A percentile compares a stretch with the other conserved stretches of the same genome.
Evolutionary conservation across 2,888 invertebrate genomes (phyloP).

Genomic region (Leptogaster cylindrica): DNA sequence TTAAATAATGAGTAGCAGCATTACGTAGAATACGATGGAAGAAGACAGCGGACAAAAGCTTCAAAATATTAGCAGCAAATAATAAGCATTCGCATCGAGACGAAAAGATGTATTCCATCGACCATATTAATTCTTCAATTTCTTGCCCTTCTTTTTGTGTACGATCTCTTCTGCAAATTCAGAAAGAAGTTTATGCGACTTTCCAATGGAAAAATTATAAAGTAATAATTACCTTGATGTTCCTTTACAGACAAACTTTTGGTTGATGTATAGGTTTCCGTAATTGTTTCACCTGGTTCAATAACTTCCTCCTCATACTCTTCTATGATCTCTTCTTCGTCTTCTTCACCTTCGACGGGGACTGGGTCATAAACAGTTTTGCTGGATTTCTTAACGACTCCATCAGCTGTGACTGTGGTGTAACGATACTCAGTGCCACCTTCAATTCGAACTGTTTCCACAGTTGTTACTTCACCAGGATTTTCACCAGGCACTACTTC

Average conservation of each 20-base stretch:
- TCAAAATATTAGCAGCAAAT: background rate
- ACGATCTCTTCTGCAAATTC: background rate
- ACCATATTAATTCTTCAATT: slow-evolving; percentile 16
- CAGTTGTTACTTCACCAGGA: slow-evolving; percentile 60
- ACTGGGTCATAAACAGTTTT: slow-evolving; percentile 61
- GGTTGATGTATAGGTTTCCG: slow-evolving; percentile 58
- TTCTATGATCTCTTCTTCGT: slow-evolving; percentile 59
- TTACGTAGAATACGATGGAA: background rate
- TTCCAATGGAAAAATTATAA: background rate
- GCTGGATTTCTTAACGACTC: slow-evolving; percentile 59
- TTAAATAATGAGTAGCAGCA: slow-evolving; percentile 4
- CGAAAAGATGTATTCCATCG: background rate
- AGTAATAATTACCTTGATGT: slow-evolving; percentile 1
- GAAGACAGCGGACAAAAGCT: background rate
- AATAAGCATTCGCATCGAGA: background rate
- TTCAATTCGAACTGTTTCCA: slow-evolving; percentile 60
- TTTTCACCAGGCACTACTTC: slow-evolving; percentile 60
- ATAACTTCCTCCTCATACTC: slow-evolving; percentile 62
- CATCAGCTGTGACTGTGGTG: slow-evolving; percentile 60
- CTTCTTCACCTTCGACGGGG: slow-evolving; percentile 54
- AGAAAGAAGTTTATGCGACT: background rate
- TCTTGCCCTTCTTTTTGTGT: slow-evolving; percentile 17
- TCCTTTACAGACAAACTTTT: slow-evolving; percentile 47
- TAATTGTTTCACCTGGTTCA: slow-evolving; percentile 60
- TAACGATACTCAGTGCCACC: slow-evolving; percentile 61